These are phyloP conservation scores for Poeciliopsis occidentalis DNA, from an alignment of 2,113 vertebrate genomes.

Conservation along the genomic window DNA sequence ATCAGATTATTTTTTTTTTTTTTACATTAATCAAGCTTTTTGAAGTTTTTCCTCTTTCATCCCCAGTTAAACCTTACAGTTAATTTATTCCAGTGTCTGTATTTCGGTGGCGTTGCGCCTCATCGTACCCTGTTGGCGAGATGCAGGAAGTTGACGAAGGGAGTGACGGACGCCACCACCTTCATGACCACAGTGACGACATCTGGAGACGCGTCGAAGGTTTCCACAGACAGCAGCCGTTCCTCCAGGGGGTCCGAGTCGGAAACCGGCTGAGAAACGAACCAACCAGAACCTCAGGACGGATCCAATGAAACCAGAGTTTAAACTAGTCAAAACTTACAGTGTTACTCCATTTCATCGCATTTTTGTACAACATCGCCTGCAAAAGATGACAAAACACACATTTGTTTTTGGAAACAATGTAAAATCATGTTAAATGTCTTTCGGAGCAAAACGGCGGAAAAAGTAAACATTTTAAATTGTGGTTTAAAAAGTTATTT, in stretches of 20 bases:
- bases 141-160: constrained; percentile 35
- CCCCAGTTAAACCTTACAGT: too few relatives aligned
- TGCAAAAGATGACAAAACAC: constrained; percentile 4
- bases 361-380: constrained; percentile 19
- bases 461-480: too few relatives aligned
- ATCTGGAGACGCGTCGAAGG: rapidly evolving
- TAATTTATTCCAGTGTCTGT: too few relatives aligned
- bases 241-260: constrained; percentile 7
- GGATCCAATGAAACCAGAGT: not conserved
- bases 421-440: too few relatives aligned
- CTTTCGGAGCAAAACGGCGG: too few relatives aligned
- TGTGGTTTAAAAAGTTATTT: too few relatives aligned
- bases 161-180: constrained; percentile 1
- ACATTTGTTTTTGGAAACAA: too few relatives aligned
- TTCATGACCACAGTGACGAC: constrained; percentile 6
- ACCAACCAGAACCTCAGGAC: not conserved
- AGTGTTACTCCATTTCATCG: constrained; percentile 38
- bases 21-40: too few relatives aligned
- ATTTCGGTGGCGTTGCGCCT: not conserved
- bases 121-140: constrained; percentile 50
- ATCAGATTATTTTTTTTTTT: too few relatives aligned
- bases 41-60: too few relatives aligned
- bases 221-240: constrained; percentile 30
- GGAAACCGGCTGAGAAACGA: constrained; percentile 5
- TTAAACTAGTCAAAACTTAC: constrained; percentile 22